These are phyloP conservation scores for Cynoglossus semilaevis DNA, from an alignment of 2,113 vertebrate species.

Conservation along the genomic window DNA sequence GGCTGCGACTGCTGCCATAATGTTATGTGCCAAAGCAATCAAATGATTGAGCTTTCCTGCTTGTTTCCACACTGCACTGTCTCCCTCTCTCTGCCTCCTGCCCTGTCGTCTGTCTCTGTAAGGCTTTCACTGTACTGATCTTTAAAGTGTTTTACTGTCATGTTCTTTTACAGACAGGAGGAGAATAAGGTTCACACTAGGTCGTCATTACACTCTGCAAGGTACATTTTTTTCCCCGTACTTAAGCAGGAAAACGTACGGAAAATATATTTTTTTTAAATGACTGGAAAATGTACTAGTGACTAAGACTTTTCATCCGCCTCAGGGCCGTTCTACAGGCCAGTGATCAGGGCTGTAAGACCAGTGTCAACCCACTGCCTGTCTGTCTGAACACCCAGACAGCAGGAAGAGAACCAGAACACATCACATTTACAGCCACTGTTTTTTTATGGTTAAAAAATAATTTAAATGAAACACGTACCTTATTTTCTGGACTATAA, in stretches of 20 bases:
- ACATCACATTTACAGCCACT: too few species aligned
- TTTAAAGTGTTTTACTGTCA: constrained; percentile 10
- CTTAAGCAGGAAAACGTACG: too few species aligned
- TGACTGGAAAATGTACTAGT: not conserved
- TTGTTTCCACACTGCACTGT: constrained; percentile 29
- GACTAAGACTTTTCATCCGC: constrained; percentile 4
- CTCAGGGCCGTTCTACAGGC: constrained; percentile 86
- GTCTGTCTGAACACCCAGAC: constrained; percentile 81
- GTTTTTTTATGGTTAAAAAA: too few species aligned
- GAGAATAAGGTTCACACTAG: constrained; percentile 79
- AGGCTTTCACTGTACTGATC: not conserved
- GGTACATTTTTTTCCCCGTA: constrained; percentile 36
- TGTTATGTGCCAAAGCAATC: constrained; percentile 5
- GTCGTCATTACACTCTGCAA: constrained; percentile 73
- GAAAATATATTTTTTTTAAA: too few species aligned
- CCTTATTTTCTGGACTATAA: too few species aligned
- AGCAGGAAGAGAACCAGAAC: constrained; percentile 86
- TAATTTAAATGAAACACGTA: too few species aligned
- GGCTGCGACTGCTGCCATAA: constrained; percentile 41
- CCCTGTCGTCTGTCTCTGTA: constrained; percentile 10
- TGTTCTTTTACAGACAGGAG: constrained; percentile 69
- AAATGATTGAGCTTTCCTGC: constrained; percentile 4
- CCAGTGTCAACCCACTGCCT: constrained; percentile 74
- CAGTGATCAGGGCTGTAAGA: constrained; percentile 85
- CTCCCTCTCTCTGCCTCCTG: constrained; percentile 17